Evolutionary conservation across 2,888 invertebrate species (phyloP).

Genomic region (Aproaerema taeniolella): DNA sequence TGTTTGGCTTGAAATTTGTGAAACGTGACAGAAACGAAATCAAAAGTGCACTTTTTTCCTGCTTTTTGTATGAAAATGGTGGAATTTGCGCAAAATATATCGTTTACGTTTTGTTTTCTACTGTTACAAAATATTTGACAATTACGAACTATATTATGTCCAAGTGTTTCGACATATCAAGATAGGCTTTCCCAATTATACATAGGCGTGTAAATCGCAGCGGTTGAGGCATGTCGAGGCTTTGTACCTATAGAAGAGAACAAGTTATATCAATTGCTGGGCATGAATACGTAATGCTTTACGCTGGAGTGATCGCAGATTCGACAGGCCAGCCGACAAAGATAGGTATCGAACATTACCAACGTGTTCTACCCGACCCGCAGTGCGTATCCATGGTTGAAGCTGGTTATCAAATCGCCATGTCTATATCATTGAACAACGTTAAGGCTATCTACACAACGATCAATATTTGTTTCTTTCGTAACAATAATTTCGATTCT

Average conservation of each 20-base stretch:
- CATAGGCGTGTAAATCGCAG: too few species aligned
- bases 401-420: constrained; percentile 72
- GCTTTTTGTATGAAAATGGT: too few species aligned
- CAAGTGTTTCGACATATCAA: too few species aligned
- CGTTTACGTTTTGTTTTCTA: too few species aligned
- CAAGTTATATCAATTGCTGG: constrained; percentile 64
- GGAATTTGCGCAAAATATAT: too few species aligned
- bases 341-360: constrained; percentile 68
- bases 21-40: too few species aligned
- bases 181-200: neutral
- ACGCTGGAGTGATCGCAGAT: constrained; percentile 52
- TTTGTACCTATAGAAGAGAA: constrained; percentile 32
- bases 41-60: too few species aligned
- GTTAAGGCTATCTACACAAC: constrained; percentile 59
- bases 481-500: constrained; percentile 45
- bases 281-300: constrained; percentile 64
- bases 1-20: too few species aligned
- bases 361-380: constrained; percentile 43
- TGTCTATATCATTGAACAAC: constrained; percentile 69
- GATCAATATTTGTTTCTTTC: constrained; percentile 71
- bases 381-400: constrained; percentile 57
- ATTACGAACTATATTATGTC: too few species aligned
- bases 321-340: constrained; percentile 60
- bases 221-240: constrained; percentile 5
- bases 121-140: too few species aligned